These are phyloP conservation scores for Dromas ardeola DNA, from an alignment of 2,113 vertebrate species.

Conservation along the genomic window DNA sequence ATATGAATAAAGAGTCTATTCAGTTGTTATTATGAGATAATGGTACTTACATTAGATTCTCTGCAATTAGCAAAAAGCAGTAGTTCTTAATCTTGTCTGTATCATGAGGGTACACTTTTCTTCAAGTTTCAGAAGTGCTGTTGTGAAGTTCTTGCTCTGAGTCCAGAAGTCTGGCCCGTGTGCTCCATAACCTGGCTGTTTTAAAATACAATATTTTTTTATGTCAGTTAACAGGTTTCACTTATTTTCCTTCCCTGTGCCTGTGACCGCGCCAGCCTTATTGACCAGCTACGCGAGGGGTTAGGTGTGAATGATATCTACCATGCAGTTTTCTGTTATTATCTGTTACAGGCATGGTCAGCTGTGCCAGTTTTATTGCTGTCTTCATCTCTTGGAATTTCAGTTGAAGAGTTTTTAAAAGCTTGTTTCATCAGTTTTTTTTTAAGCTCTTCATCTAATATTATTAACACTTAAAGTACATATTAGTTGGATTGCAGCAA, in stretches of 20 bases:
- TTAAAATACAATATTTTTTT: not conserved
- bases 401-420: not conserved
- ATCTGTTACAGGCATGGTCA: not conserved
- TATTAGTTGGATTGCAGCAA: not conserved
- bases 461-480: not conserved
- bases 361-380: not conserved
- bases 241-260: not conserved
- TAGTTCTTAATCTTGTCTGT: not conserved
- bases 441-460: not conserved
- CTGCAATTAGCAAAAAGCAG: not conserved
- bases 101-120: not conserved
- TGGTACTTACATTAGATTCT: conserved; percentile 26
- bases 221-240: not conserved
- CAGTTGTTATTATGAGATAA: not conserved
- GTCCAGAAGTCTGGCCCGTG: not conserved
- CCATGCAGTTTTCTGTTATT: not conserved
- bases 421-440: not conserved
- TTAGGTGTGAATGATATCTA: not conserved
- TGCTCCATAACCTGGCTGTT: not conserved
- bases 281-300: not conserved
- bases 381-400: not conserved
- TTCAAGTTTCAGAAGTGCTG: not conserved
- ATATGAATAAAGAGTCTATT: conserved; percentile 40
- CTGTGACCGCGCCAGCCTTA: not conserved
- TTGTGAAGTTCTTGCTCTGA: not conserved